These are phyloP conservation scores for Colossoma macropomum DNA, from an alignment of 2,113 vertebrate species.

Conservation along the genomic window DNA sequence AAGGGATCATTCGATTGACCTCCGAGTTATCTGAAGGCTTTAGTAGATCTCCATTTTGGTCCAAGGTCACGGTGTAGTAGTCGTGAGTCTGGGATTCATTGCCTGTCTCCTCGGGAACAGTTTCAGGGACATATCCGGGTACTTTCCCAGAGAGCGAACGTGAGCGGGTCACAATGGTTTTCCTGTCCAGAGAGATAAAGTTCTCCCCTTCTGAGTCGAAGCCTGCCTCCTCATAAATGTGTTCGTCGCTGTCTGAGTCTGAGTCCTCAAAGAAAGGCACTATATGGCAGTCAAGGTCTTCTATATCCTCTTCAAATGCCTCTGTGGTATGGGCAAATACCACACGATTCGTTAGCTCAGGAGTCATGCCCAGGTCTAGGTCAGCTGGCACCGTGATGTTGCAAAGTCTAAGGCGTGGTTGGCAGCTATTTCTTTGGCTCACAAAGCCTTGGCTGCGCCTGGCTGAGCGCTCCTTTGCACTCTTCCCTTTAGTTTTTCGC, in stretches of 20 bases:
- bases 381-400: constrained; percentile 80
- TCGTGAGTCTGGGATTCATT: constrained; percentile 79
- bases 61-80: constrained; percentile 76
- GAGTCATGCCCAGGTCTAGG: constrained; percentile 73
- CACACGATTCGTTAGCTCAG: constrained; percentile 79
- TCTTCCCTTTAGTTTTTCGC: constrained; percentile 72
- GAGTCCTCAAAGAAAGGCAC: constrained; percentile 81
- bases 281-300: constrained; percentile 82
- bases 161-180: constrained; percentile 83
- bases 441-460: constrained; percentile 65
- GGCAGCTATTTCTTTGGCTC: constrained; percentile 75
- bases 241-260: constrained; percentile 79
- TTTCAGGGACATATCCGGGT: constrained; percentile 92
- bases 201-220: constrained; percentile 79
- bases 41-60: constrained; percentile 68
- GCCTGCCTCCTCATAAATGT: constrained; percentile 81
- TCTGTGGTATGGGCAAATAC: constrained; percentile 81
- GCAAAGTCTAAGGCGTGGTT: constrained; percentile 79
- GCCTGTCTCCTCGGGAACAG: constrained; percentile 91
- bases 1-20: constrained; percentile 72
- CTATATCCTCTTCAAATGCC: constrained; percentile 82
- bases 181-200: constrained; percentile 82
- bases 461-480: constrained; percentile 70
- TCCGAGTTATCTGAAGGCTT: constrained; percentile 73
- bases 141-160: constrained; percentile 91